Conservation (phyloP, 2,888 invertebrate species). For the Nomada ferruginata region DNA sequence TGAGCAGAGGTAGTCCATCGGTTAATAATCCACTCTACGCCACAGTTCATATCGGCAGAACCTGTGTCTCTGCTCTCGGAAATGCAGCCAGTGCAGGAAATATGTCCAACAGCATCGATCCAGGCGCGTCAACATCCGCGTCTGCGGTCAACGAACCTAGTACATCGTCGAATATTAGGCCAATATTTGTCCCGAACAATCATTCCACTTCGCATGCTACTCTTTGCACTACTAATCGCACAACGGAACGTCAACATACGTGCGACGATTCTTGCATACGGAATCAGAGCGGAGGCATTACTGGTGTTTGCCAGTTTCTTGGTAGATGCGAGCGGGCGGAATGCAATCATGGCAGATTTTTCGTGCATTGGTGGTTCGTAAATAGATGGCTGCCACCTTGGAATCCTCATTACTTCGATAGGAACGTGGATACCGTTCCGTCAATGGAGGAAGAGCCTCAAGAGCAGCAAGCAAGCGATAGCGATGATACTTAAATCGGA, state of each 20-base stretch:
- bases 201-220: slow-evolving; percentile 71
- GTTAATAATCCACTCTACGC: slow-evolving; percentile 81
- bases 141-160: slow-evolving; percentile 68
- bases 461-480: slow-evolving; percentile 78
- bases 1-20: slow-evolving; percentile 72
- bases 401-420: slow-evolving; percentile 69
- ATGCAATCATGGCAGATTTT: slow-evolving; percentile 85
- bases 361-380: slow-evolving; percentile 88
- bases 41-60: slow-evolving; percentile 78
- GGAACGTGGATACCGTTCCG: slow-evolving; percentile 67
- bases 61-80: slow-evolving; percentile 69
- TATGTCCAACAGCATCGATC: slow-evolving; percentile 71
- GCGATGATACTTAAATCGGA: slow-evolving; percentile 74
- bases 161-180: slow-evolving; percentile 62
- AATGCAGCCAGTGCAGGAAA: slow-evolving; percentile 56
- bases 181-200: slow-evolving; percentile 51
- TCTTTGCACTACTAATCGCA: slow-evolving; percentile 84
- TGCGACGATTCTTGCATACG: slow-evolving; percentile 84
- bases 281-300: slow-evolving; percentile 79
- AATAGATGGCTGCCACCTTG: slow-evolving; percentile 88
- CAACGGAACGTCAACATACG: slow-evolving; percentile 84
- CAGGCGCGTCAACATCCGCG: slow-evolving; percentile 78
- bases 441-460: slow-evolving; percentile 71
- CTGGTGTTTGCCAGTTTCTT: slow-evolving; percentile 76
- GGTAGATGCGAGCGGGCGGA: slow-evolving; percentile 78